A percentile compares a stretch with the other conserved stretches of the same genome.
Conservation (phyloP, 2,113 vertebrate genomes). For the Balaeniceps rex region DNA sequence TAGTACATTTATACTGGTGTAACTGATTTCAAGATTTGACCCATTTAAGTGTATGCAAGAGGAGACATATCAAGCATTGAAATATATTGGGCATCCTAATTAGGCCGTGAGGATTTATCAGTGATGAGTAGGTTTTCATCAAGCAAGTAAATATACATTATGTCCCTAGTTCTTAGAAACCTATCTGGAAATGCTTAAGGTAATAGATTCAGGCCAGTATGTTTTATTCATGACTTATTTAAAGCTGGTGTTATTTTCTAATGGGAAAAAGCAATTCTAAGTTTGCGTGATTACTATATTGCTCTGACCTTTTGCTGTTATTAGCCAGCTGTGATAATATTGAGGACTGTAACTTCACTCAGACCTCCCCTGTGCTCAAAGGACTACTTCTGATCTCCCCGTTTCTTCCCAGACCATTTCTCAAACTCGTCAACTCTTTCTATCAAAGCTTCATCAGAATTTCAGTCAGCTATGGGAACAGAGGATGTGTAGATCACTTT, state of each 20-base stretch:
- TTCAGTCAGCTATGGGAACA: not conserved
- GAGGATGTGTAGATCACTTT: not conserved
- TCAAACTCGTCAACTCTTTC: not conserved
- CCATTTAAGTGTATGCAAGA: not conserved
- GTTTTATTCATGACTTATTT: constrained; percentile 14
- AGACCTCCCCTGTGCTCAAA: not conserved
- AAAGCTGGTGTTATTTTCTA: not conserved
- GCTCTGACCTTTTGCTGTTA: constrained; percentile 14
- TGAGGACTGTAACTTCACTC: not conserved
- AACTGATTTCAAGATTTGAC: not conserved
- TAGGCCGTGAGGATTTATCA: not conserved
- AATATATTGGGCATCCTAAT: not conserved
- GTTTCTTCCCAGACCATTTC: not conserved
- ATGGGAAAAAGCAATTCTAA: not conserved
- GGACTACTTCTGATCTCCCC: not conserved
- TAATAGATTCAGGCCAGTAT: not conserved
- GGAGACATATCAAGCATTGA: not conserved
- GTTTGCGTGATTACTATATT: constrained; percentile 13
- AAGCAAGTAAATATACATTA: not conserved
- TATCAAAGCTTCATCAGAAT: not conserved
- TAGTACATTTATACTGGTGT: not conserved
- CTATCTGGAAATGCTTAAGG: not conserved
- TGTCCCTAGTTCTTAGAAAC: not conserved
- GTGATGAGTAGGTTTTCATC: not conserved
- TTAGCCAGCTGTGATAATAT: not conserved